Evolutionary conservation across 2,797 vertebrate species (phyloP).

Genomic region (Ctenopoma multispine): DNA sequence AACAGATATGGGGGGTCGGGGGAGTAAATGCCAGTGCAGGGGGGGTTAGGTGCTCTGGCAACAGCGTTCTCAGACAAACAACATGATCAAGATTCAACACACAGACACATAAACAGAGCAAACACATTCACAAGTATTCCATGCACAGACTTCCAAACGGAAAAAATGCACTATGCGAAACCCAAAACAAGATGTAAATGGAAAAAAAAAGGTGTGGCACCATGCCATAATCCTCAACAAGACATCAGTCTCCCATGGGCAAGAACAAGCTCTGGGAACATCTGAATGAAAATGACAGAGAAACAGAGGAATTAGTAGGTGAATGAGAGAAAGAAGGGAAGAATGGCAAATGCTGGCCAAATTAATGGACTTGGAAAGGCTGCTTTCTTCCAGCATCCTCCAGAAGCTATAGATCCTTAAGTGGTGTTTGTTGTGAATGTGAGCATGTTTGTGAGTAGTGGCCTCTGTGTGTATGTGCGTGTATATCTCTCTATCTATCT

Average conservation of each 20-base stretch:
- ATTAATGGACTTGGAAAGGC: conserved; percentile 53
- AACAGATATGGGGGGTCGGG: conserved; percentile 64
- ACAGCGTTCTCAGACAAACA: conserved; percentile 69
- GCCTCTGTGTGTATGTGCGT: background rate
- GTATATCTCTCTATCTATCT: no score
- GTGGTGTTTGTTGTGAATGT: conserved; percentile 31
- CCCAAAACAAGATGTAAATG: conserved; percentile 66
- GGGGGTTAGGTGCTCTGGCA: conserved; percentile 67
- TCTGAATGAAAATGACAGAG: conserved; percentile 57
- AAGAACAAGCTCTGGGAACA: conserved; percentile 67
- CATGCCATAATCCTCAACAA: conserved; percentile 74
- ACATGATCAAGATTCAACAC: conserved; percentile 69
- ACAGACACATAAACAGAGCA: conserved; percentile 49
- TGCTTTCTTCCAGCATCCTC: conserved; percentile 31
- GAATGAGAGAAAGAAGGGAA: conserved; percentile 58
- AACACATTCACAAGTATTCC: conserved; percentile 53
- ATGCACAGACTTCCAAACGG: conserved; percentile 50
- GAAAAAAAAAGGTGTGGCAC: conserved; percentile 66
- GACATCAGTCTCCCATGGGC: conserved; percentile 66
- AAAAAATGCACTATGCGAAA: conserved; percentile 49
- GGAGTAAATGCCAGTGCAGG: conserved; percentile 66
- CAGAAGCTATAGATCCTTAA: conserved; percentile 42
- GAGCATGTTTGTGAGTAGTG: conserved; percentile 6
- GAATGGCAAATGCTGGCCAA: conserved; percentile 62
- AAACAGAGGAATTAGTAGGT: conserved; percentile 60